Percentiles rank a stretch among this genome's conserved stretches.
Conservation (phyloP, 2,888 invertebrate species). For the Agonopterix subpropinquella region DNA sequence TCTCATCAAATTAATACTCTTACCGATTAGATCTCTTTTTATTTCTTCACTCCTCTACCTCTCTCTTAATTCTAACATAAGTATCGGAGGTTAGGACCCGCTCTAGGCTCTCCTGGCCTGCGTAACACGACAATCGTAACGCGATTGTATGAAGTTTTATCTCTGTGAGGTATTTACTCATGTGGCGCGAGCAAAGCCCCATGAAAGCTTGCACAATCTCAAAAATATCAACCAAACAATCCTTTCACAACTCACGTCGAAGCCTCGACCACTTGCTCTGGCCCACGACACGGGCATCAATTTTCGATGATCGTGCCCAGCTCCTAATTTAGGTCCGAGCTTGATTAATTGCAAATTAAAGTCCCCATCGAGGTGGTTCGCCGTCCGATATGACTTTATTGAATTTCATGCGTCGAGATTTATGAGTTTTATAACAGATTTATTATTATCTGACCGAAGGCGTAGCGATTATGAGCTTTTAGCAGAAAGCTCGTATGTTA, state of each 20-base stretch:
- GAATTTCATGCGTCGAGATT: conserved; percentile 69
- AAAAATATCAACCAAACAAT: neutral
- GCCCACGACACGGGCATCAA: conserved; percentile 24
- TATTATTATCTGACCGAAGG: conserved; percentile 41
- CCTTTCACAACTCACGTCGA: neutral
- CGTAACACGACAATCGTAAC: too few species aligned
- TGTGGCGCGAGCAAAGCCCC: too few species aligned
- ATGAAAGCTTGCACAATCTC: neutral
- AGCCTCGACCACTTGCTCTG: neutral
- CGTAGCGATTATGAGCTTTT: conserved; percentile 32
- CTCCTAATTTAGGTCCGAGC: conserved; percentile 58
- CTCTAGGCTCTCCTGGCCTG: too few species aligned
- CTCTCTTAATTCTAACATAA: too few species aligned
- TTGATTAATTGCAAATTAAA: conserved; percentile 75
- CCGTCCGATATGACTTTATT: conserved; percentile 69
- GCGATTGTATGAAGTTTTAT: too few species aligned
- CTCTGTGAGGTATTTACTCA: too few species aligned
- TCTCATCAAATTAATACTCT: too few species aligned
- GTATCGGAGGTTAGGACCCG: too few species aligned
- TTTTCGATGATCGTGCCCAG: conserved; percentile 52
- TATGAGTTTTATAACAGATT: conserved; percentile 60
- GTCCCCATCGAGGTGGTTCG: conserved; percentile 57
- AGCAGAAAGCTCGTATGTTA: conserved; percentile 7
- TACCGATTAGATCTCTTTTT: too few species aligned
- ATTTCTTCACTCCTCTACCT: too few species aligned